Evolutionary conservation across 2,888 invertebrate genomes (phyloP), one percentile per base, ranked within the genome.

Genomic region (Tachina fera): DNA sequence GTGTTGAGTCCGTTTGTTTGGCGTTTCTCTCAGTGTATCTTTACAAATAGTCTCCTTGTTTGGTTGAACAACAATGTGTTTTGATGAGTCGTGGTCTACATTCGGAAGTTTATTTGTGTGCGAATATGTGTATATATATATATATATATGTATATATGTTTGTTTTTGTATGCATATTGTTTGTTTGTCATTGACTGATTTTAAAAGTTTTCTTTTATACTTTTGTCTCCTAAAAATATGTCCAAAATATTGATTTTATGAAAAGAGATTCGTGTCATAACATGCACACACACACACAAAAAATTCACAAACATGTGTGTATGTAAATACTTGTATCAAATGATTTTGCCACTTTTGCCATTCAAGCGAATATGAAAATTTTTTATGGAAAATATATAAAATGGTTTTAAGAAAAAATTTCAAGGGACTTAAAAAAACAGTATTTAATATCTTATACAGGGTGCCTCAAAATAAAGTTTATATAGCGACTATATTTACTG

Each of bases 41-140:
- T 19, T 58, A 45, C 22, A 8, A 63, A 22, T 63, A 39, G 9
- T 63, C 3, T 53, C 31, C 31, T 31, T 31, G 31, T 31, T 63
- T 51, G 19, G 13, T n/a, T 75, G 31, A 65, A 22, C 45, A 47
- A 22, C 45, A 47, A 56, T 63, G 31, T 56, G 3, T 19, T 31
- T 31, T 65, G 31, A 56, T 56, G 31, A 41, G 47, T 49, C 16
- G 58, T 49, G 67, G 47, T 77, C 67, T 47, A 77, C 41, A 58
- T 77, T 19, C n/a, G 43, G 13, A 10, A 31, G 8, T 61, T 65
- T 45, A 19, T 65, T 9, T 53, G 8, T 9, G 16, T 53, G 51
- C 8, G 19, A 53, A 1, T 16, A 4, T 39, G 22, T 31, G 9
- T 47, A 3, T 47, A 3, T 47, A 9, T 39, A 9, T 31, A 9